These are phyloP conservation scores for Sebastes elongatus DNA, from an alignment of 2,797 vertebrate genomes.

Conservation along the genomic window DNA sequence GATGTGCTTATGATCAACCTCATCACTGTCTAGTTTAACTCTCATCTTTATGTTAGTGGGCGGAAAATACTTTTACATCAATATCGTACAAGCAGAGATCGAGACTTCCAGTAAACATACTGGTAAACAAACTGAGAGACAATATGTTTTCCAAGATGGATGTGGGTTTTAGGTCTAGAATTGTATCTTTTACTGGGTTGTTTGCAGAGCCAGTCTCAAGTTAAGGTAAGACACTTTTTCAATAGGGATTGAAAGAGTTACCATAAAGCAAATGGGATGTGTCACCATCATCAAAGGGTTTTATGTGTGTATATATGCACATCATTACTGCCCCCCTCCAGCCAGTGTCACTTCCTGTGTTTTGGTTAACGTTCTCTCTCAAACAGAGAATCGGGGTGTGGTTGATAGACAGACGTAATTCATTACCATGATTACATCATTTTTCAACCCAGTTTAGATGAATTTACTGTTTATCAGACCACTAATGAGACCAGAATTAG, in stretches of 20 bases:
- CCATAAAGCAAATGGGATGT: background rate
- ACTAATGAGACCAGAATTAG: too few relatives aligned
- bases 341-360: too few relatives aligned
- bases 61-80: background rate
- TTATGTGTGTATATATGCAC: background rate
- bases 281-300: background rate
- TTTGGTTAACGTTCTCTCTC: too few relatives aligned
- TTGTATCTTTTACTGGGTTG: slow-evolving; percentile 3
- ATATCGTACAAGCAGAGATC: background rate
- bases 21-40: background rate
- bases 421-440: too few relatives aligned
- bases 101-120: background rate
- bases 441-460: too few relatives aligned
- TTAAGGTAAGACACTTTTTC: background rate
- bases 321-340: background rate
- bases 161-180: background rate
- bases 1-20: background rate
- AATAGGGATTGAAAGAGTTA: background rate
- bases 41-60: background rate
- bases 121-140: background rate
- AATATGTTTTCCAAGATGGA: background rate
- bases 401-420: too few relatives aligned
- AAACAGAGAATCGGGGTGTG: too few relatives aligned
- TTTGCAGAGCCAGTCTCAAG: background rate
- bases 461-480: too few relatives aligned